phyloP scores from a whole-genome alignment of 2,797 vertebrate species.

The Danio kyathit region DNA sequence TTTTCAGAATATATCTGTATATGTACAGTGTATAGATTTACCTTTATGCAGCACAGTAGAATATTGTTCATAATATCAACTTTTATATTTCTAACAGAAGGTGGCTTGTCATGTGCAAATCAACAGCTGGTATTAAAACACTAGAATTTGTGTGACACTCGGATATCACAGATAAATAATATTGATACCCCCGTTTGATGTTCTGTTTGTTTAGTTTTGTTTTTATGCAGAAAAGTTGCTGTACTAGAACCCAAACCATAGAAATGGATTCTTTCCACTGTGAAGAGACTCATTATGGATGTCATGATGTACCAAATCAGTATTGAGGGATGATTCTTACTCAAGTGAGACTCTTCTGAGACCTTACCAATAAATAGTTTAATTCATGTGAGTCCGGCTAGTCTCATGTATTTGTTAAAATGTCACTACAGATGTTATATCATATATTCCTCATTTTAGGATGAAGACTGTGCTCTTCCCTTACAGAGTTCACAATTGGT shows the following conservation, averaged over 20 bases:
- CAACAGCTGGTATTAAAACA: conserved; percentile 87
- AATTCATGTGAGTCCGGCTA: conserved; percentile 74
- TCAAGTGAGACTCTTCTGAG: conserved; percentile 85
- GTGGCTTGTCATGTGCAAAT: conserved; percentile 89
- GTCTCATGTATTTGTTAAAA: conserved; percentile 66
- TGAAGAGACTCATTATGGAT: conserved; percentile 87
- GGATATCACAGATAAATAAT: conserved; percentile 84
- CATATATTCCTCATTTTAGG: neutral
- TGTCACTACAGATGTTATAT: conserved; percentile 36
- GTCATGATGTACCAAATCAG: conserved; percentile 89
- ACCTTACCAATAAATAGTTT: conserved; percentile 88
- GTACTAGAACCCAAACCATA: conserved; percentile 84
- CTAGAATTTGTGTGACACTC: conserved; percentile 86
- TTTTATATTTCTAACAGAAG: conserved; percentile 91
- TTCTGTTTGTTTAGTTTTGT: conserved; percentile 66
- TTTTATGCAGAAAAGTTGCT: conserved; percentile 78
- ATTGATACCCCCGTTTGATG: conserved; percentile 79
- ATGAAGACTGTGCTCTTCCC: neutral
- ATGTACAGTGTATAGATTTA: conserved; percentile 89
- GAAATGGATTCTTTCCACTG: conserved; percentile 84
- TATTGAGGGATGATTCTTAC: conserved; percentile 84
- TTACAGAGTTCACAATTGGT: neutral
- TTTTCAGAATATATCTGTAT: conserved; percentile 87
- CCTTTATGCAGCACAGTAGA: conserved; percentile 91
- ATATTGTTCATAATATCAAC: conserved; percentile 88